Percentiles rank a stretch among this genome's conserved stretches.
Conservation (phyloP, 2,888 invertebrate genomes). For the Cheiracanthium punctorium region DNA sequence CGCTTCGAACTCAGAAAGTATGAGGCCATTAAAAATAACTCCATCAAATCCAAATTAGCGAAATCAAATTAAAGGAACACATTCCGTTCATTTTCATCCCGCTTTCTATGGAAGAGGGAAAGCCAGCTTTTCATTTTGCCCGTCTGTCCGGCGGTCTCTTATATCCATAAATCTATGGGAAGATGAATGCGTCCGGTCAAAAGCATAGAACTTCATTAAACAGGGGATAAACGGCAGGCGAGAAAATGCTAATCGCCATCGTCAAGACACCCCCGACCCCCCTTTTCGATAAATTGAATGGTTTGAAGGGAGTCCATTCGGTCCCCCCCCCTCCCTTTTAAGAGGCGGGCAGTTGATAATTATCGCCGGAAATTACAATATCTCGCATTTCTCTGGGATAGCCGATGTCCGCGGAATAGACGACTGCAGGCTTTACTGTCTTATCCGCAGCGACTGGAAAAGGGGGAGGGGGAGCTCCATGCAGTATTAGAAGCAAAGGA, state of each 20-base stretch:
- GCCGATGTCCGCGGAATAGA: constrained; percentile 1
- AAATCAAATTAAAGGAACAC: not conserved
- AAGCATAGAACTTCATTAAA: constrained; percentile 53
- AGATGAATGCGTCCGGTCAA: constrained; percentile 41
- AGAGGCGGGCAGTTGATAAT: not conserved
- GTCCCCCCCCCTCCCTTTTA: constrained; percentile 6
- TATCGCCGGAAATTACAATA: constrained; percentile 15
- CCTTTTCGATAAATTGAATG: not conserved
- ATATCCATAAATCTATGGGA: constrained; percentile 16
- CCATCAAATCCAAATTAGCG: not conserved
- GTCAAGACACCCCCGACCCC: not conserved
- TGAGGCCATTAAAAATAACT: constrained; percentile 8
- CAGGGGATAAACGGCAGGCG: constrained; percentile 46
- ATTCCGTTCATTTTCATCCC: not conserved
- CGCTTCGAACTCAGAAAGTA: no score
- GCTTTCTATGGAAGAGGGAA: not conserved
- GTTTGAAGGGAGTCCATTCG: constrained; percentile 8
- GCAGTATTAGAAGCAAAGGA: no score
- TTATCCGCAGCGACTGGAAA: not conserved
- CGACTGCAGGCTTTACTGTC: not conserved
- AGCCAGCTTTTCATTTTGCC: not conserved
- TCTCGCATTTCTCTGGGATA: not conserved
- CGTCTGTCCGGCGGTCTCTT: not conserved
- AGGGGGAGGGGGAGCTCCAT: no score
- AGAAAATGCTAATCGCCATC: constrained; percentile 35